phyloP scores from a whole-genome alignment of 1,140 invertebrate species.

The Samia ricini region DNA sequence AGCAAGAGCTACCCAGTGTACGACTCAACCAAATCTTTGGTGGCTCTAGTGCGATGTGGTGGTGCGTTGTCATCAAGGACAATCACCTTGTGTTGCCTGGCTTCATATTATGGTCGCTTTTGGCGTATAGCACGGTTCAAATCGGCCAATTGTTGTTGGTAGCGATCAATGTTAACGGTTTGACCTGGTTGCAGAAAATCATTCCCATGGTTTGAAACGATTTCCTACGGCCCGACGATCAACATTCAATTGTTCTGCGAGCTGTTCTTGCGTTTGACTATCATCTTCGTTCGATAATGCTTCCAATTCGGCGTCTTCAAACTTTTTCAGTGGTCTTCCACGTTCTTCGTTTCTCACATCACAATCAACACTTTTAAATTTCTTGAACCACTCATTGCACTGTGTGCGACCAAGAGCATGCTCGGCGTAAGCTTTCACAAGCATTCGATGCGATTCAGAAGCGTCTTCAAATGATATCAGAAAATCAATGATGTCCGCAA shows the following conservation, averaged over 20 bases:
- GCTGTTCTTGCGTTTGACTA: neutral
- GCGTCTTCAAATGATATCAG: constrained; percentile 16
- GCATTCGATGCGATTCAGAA: constrained; percentile 12
- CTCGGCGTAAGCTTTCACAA: constrained; percentile 14
- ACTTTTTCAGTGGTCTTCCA: constrained; percentile 13
- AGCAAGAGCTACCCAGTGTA: neutral
- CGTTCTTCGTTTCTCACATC: constrained; percentile 20
- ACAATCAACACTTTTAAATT: constrained; percentile 19
- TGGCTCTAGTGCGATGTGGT: neutral
- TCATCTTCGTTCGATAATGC: neutral
- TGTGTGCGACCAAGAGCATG: constrained; percentile 16
- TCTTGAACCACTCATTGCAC: constrained; percentile 14
- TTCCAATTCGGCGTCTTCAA: constrained; percentile 2
- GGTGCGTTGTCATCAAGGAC: neutral
- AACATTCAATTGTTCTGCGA: neutral
- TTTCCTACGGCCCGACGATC: neutral
- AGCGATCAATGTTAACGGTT: too few species aligned
- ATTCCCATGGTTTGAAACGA: neutral
- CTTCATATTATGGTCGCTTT: too few species aligned
- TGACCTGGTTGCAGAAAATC: too few species aligned
- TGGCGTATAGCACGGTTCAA: too few species aligned
- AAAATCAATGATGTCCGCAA: constrained; percentile 10
- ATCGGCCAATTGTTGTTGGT: too few species aligned
- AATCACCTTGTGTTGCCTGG: too few species aligned
- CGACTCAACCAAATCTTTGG: neutral